Percentiles rank a stretch among this genome's conserved stretches.
phyloP scores from a whole-genome alignment of 1,140 invertebrate species.

The Polyergus mexicanus region DNA sequence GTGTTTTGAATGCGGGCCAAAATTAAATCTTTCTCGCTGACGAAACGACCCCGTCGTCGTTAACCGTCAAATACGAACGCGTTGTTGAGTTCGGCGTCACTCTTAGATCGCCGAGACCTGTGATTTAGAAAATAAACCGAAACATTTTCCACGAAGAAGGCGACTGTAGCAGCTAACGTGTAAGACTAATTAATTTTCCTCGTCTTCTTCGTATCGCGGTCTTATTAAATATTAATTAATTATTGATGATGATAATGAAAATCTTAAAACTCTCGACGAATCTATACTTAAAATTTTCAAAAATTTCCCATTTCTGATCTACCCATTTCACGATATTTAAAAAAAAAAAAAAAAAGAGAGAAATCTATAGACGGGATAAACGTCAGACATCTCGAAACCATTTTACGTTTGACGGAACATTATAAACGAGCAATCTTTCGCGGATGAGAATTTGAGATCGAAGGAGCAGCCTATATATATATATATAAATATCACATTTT shows the following conservation, averaged over 20 bases:
- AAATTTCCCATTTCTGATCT: not conserved
- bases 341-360: not conserved
- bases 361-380: not conserved
- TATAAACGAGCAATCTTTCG: conserved; percentile 12
- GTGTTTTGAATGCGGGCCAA: conserved; percentile 59
- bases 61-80: conserved; percentile 12
- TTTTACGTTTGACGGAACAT: conserved; percentile 33
- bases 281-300: not conserved
- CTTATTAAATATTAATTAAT: not conserved
- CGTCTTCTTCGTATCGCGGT: not conserved
- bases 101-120: not conserved
- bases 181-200: not conserved
- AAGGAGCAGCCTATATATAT: conserved; percentile 12
- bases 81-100: not conserved
- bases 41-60: conserved; percentile 27
- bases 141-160: not conserved
- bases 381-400: not conserved
- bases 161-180: not conserved
- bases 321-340: no score
- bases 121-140: not conserved
- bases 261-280: not conserved
- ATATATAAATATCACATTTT: conserved; percentile 23
- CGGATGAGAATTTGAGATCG: conserved; percentile 38
- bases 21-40: conserved; percentile 67
- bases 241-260: not conserved